Conservation (phyloP, 2,888 invertebrate genomes). For the Xestia ashworthii region DNA sequence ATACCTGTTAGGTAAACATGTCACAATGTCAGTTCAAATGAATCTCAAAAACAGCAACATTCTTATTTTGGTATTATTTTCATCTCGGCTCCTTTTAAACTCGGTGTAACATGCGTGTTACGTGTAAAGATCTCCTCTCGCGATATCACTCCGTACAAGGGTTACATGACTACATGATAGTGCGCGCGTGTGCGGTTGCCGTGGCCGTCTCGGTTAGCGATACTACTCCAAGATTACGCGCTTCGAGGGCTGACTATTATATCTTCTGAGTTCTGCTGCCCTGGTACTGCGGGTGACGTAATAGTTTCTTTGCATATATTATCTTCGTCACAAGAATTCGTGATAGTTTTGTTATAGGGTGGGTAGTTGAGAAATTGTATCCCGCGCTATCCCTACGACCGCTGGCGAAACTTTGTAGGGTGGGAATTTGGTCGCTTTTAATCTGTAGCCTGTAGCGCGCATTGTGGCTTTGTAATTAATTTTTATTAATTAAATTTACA, state of each 20-base stretch:
- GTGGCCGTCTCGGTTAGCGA: constrained; percentile 22
- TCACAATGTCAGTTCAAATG: constrained; percentile 24
- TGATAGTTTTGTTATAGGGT: constrained; percentile 26
- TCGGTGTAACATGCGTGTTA: constrained; percentile 54
- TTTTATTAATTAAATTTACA: neutral
- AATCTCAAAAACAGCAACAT: constrained; percentile 22
- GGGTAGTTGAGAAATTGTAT: neutral
- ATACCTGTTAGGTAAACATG: neutral
- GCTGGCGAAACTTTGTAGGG: neutral
- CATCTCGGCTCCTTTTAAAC: constrained; percentile 34
- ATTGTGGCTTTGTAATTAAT: neutral
- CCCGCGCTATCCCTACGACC: neutral
- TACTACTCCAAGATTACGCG: constrained; percentile 57
- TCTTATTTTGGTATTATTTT: constrained; percentile 45
- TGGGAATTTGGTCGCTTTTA: neutral
- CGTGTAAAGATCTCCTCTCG: constrained; percentile 54
- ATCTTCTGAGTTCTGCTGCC: constrained; percentile 49
- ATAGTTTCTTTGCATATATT: constrained; percentile 63
- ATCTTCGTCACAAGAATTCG: constrained; percentile 25
- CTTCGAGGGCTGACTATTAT: constrained; percentile 41
- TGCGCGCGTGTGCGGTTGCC: constrained; percentile 37
- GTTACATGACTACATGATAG: constrained; percentile 58
- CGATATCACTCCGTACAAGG: constrained; percentile 57
- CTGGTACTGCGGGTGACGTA: constrained; percentile 54
- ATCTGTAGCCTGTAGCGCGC: neutral